Evolutionary conservation across 2,797 vertebrate genomes (phyloP), one percentile per base, ranked within the genome.

Genomic region (Sciurus carolinensis): DNA sequence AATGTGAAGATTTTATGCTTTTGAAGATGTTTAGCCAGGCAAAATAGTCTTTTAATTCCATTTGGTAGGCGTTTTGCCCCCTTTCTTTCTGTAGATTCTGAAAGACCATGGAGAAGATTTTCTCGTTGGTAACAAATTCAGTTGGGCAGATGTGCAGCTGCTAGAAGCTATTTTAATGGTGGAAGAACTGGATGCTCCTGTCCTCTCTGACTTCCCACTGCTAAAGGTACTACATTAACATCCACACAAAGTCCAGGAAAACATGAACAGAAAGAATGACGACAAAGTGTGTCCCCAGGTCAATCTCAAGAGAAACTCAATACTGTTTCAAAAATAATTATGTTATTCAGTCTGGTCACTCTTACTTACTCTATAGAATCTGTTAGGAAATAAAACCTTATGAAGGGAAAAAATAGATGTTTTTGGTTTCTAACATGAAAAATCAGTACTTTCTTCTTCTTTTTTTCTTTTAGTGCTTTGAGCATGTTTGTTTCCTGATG

Each of bases 81-180:
- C 97, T 80, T 95, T n/a, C 86, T 5, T 71, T 91, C 93, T 73
- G 20, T 85, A 99, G 99, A 98, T 96, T 54, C 98, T 99, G 83
- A 96, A 96, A 90, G 98, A 98, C 10, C 97, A 98, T 0, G 97
- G 98, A 59, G 96, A 98, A 66, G 89, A 98, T 22, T 99, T 99
- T 97, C 98, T 99, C 67, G 99, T 99, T 87, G 99, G 99, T 95
- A 98, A 98, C 57, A 98, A 91, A 88, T 69, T 99, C 33, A 99
- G 98, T 79, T 98, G 93, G 97, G 99, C 99, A 71, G 99, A 99
- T 93, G 98, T 99, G 62, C 98, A 98, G 12, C 96, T 99, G 66
- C 72, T 99, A 71, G 99, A 99, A 98, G 97, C 91, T 44, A 98
- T 99, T 87, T 98, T 99, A 97, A 99, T 99, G 99, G 42, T 98